These are phyloP conservation scores for Decapterus maruadsi DNA, from an alignment of 2,797 vertebrate species.

Conservation along the genomic window DNA sequence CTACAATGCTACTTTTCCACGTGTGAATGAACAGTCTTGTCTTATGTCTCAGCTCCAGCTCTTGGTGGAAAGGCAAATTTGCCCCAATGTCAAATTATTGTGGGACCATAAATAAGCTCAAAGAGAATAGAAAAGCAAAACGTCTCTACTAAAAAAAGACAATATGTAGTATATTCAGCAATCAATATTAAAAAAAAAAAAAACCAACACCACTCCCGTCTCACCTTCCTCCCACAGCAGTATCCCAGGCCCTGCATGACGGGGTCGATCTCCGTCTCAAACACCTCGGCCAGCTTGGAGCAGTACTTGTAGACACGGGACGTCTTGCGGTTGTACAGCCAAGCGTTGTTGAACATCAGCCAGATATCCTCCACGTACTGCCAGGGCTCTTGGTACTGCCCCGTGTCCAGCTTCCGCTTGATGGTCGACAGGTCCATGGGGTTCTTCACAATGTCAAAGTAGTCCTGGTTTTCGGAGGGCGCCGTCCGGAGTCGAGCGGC, in stretches of 20 bases:
- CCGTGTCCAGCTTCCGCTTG: slow-evolving; percentile 97
- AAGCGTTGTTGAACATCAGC: slow-evolving; percentile 99
- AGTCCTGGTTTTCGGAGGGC: slow-evolving; percentile 87
- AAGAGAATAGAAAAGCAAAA: slow-evolving; percentile 1
- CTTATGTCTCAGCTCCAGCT: too few species aligned
- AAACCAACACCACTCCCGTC: not conserved
- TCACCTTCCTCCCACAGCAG: slow-evolving; percentile 98
- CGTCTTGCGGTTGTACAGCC: slow-evolving; percentile 99
- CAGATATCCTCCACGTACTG: slow-evolving; percentile 98
- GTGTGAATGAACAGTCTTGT: too few species aligned
- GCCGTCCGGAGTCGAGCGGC: slow-evolving; percentile 20
- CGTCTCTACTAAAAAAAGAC: not conserved
- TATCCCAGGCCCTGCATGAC: slow-evolving; percentile 98
- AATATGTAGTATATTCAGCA: too few species aligned
- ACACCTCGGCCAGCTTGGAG: slow-evolving; percentile 98
- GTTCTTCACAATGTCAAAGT: slow-evolving; percentile 99
- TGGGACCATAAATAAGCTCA: not conserved
- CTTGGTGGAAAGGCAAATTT: not conserved
- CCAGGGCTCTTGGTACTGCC: slow-evolving; percentile 99
- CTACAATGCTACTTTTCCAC: too few species aligned
- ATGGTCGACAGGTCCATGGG: slow-evolving; percentile 99
- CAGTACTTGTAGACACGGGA: slow-evolving; percentile 99
- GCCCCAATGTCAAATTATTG: not conserved
- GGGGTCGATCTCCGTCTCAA: slow-evolving; percentile 96
- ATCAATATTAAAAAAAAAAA: too few species aligned